Conservation (phyloP, 2,113 vertebrate genomes). For the Perognathus longimembris region DNA sequence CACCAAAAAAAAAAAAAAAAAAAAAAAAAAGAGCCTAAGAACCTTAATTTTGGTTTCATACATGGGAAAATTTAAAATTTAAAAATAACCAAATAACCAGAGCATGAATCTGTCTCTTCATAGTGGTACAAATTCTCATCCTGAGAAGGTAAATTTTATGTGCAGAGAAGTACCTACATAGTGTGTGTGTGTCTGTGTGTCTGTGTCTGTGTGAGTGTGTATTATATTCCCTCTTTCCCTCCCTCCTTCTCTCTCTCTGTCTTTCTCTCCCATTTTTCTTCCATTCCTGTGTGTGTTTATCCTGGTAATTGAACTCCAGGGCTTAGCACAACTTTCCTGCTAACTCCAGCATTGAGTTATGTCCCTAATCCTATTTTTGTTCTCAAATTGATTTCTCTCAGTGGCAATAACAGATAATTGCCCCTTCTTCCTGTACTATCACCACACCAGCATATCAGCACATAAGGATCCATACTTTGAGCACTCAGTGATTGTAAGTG, state of each 20-base stretch:
- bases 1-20: too few relatives aligned
- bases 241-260: not conserved
- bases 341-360: not conserved
- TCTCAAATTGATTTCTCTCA: constrained; percentile 14
- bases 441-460: not conserved
- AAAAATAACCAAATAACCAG: not conserved
- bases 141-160: constrained; percentile 44
- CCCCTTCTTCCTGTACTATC: too few relatives aligned
- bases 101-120: not conserved
- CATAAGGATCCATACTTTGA: not conserved
- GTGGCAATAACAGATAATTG: not conserved
- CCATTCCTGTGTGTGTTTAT: not conserved
- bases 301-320: not conserved
- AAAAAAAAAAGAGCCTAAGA: too few relatives aligned
- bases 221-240: too few relatives aligned
- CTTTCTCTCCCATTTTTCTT: not conserved
- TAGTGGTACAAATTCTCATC: not conserved
- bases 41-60: not conserved
- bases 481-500: constrained; percentile 13
- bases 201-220: too few relatives aligned
- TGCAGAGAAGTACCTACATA: not conserved
- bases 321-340: too few relatives aligned
- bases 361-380: not conserved
- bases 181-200: too few relatives aligned
- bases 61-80: not conserved